Base-by-base conservation (phyloP, 2,113 vertebrate species). In the Pelodiscus sinensis region DNA sequence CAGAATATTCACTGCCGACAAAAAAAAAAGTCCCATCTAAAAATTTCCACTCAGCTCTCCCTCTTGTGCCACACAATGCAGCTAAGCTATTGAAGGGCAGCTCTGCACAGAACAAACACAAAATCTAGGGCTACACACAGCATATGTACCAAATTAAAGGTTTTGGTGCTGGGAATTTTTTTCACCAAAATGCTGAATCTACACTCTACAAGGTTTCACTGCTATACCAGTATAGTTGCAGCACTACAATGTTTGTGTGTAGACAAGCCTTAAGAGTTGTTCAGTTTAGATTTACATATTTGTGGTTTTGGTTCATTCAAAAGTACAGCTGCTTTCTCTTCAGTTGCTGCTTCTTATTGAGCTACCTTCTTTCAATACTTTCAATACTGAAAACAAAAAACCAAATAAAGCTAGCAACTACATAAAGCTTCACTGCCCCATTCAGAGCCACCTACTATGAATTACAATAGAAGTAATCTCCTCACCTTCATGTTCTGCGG, bases 401-500 rank as follows among this genome's bases (percentile, higher is more conserved):
- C 68, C 4, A 86, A 83, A 54, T 12, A 54, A 54, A 54, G 10
- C 52, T 54, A n/a, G 77, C 16, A 82, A 93, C 65, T 35, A 71
- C 8, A 35, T 21, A 84, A 81, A 93, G 44, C 84, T 81, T 65
- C 35, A 22, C 68, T 86, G 60, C 77, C 71, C 84, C 86, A 84
- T 94, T 97, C 92, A 92, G 79, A 94, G 90, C 80, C 57, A 38
- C 87, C 60, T 79, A 87, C 79, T 89, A 81, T 94, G 92, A 96
- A 62, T 86, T 96, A 90, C 22, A 79, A 62, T 1, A 0, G 51
- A 65, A 84, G 82, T 51, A 92, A 55, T 79, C 83, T 85, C 54
- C 29, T 10, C 75, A 65, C 68, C 81, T 80, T 87, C 84, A 75
- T 1, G 13, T 81, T 81, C 86, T 4, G 35, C 10, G 57, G 81